Evolutionary conservation across 1,140 invertebrate species (phyloP).

Genomic region (Heliothis subflexa): DNA sequence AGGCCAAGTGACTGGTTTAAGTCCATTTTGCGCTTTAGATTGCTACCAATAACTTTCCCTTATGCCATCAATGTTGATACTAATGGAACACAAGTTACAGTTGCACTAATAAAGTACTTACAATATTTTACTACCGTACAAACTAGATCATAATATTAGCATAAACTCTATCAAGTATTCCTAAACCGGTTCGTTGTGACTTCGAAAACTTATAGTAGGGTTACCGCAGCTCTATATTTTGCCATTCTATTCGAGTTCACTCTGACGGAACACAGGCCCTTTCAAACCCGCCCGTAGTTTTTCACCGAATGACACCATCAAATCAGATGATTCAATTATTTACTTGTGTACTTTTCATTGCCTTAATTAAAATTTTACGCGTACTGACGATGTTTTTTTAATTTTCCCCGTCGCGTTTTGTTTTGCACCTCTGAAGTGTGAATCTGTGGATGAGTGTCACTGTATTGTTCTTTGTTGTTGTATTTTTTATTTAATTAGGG

Average conservation of each 20-base stretch:
- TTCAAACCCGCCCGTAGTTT: slow-evolving; percentile 66
- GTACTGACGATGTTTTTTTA: slow-evolving; percentile 51
- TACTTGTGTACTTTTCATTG: slow-evolving; percentile 70
- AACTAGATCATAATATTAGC: slow-evolving; percentile 19
- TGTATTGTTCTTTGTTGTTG: slow-evolving; percentile 63
- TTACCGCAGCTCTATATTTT: not conserved
- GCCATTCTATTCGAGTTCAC: slow-evolving; percentile 15
- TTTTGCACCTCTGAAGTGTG: slow-evolving; percentile 83
- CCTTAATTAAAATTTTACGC: slow-evolving; percentile 84
- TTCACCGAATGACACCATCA: slow-evolving; percentile 75
- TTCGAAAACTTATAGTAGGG: not conserved
- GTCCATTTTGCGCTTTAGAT: no score
- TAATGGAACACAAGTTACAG: not conserved
- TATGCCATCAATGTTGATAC: not conserved
- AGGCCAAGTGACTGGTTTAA: no score
- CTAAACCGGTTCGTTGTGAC: not conserved
- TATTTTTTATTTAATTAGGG: slow-evolving; percentile 74
- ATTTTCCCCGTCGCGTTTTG: slow-evolving; percentile 61
- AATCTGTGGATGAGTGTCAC: slow-evolving; percentile 67
- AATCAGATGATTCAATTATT: slow-evolving; percentile 80
- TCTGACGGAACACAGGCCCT: slow-evolving; percentile 70
- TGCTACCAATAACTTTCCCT: no score
- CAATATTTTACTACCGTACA: slow-evolving; percentile 25
- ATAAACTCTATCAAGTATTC: slow-evolving; percentile 12
- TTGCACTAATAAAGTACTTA: slow-evolving; percentile 22